Evolutionary conservation across 2,797 vertebrate species (phyloP).

Genomic region (Lindbergichthys nudifrons): DNA sequence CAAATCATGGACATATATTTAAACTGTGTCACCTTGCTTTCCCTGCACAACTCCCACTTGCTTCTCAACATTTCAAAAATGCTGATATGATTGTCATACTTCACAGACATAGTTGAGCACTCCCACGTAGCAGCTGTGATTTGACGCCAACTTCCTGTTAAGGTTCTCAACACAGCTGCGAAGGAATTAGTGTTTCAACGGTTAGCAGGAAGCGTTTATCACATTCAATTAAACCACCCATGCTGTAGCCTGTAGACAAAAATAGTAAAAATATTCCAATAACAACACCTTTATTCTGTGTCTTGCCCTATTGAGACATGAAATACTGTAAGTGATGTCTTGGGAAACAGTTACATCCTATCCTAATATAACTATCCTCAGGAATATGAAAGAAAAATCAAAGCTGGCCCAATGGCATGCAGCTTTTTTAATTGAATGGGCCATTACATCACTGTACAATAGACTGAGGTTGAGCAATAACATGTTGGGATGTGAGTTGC

Average conservation of each 20-base stretch:
- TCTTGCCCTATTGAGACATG: conserved; percentile 1
- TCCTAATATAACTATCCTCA: neutral
- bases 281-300: conserved; percentile 3
- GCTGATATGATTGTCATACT: conserved; percentile 20
- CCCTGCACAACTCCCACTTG: conserved; percentile 29
- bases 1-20: neutral
- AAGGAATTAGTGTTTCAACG: conserved; percentile 20
- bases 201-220: conserved; percentile 13
- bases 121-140: conserved; percentile 7
- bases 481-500: conserved; percentile 33
- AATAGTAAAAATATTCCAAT: neutral
- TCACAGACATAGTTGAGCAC: conserved; percentile 1
- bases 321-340: neutral
- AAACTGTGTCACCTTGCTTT: conserved; percentile 1
- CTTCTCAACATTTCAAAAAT: conserved; percentile 12
- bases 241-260: conserved; percentile 9
- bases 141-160: conserved; percentile 38
- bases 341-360: neutral
- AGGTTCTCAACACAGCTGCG: conserved; percentile 16
- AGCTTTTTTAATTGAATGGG: conserved; percentile 44
- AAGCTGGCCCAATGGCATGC: neutral
- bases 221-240: conserved; percentile 22
- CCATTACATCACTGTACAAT: conserved; percentile 42
- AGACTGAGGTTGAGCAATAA: conserved; percentile 27
- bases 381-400: neutral